Evolutionary conservation across 2,797 vertebrate genomes (phyloP), one percentile per base, ranked within the genome.

Genomic region (Poeciliopsis turneri): DNA sequence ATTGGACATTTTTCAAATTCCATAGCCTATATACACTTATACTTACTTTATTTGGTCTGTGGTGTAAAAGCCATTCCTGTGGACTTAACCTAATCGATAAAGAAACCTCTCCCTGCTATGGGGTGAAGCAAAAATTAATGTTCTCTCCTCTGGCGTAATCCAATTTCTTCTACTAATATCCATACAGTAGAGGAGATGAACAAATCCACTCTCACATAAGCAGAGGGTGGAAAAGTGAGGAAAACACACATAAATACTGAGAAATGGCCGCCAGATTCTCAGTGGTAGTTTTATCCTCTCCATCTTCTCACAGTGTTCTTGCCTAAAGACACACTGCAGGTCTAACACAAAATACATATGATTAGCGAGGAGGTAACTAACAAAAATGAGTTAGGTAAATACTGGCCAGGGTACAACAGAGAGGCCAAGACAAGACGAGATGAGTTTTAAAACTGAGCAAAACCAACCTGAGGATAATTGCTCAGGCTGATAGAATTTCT

Each of bases 401-500:
- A 88, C 30, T 68, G 79, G 75, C 72, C 77, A 78, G 76, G 78
- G 74, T 77, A 66, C 75, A 82, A 72, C 45, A 46, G 74, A 64
- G 47, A 78, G 78, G 23, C 71, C 33, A 77, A 64, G 77, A 88
- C 81, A 45, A 88, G 82, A 75, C 72, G 61, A 10, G 77, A 91
- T 82, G 85, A 90, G 81, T 84, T 83, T 49, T 72, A 83, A 86
- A 91, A 89, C 53, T 69, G 74, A 73, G 86, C 77, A 86, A 87
- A 90, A 84, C 72, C 81, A 88, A 90, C 82, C 79, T 80, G 82
- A 78, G 80, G 81, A 88, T 92, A 92, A 93, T 91, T 90, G 87
- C 85, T 89, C 84, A 61, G 81, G 78, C 82, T 92, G 89, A 92
- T 91, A 86, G 87, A 89, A 89, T 91, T 91, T 87, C 89, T 91